Conservation (phyloP, 2,113 vertebrate species). For the Barnardius zonarius region DNA sequence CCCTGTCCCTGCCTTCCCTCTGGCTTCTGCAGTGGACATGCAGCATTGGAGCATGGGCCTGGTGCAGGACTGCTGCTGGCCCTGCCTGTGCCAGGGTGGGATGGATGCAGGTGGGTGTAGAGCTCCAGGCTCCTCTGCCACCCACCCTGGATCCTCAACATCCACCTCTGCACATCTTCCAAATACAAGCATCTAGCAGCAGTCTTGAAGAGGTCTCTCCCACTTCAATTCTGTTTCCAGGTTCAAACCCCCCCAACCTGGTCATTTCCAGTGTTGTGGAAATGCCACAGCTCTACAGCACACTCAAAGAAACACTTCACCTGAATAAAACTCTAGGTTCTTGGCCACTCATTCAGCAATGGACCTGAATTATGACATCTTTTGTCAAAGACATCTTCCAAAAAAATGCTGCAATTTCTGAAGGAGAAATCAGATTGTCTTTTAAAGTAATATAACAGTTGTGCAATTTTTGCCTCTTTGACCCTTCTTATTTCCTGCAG, state of each 20-base stretch:
- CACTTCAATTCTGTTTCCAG: not conserved
- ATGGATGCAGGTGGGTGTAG: fast-evolving
- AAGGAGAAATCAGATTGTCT: slow-evolving; percentile 69
- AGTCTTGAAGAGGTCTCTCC: not conserved
- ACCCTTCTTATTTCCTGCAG: slow-evolving; percentile 72
- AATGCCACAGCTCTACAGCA: not conserved
- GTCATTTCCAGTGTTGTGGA: not conserved
- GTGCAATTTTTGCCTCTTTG: slow-evolving; percentile 67
- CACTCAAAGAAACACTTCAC: not conserved
- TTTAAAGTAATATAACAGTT: slow-evolving; percentile 67
- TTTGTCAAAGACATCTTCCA: slow-evolving; percentile 66
- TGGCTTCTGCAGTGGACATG: fast-evolving
- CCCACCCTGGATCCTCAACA: not conserved
- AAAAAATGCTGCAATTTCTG: slow-evolving; percentile 64
- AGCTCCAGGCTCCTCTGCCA: not conserved
- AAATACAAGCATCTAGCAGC: not conserved
- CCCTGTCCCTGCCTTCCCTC: not conserved
- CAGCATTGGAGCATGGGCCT: fast-evolving
- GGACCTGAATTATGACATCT: slow-evolving; percentile 57
- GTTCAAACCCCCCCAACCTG: not conserved
- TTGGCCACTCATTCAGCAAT: not conserved
- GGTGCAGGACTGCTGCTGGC: not conserved
- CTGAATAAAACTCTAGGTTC: slow-evolving; percentile 7
- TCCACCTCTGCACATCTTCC: fast-evolving
- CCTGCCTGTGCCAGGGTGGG: fast-evolving